Evolutionary conservation across 1,140 invertebrate species (phyloP).

Genomic region (Camponotus floridanus): DNA sequence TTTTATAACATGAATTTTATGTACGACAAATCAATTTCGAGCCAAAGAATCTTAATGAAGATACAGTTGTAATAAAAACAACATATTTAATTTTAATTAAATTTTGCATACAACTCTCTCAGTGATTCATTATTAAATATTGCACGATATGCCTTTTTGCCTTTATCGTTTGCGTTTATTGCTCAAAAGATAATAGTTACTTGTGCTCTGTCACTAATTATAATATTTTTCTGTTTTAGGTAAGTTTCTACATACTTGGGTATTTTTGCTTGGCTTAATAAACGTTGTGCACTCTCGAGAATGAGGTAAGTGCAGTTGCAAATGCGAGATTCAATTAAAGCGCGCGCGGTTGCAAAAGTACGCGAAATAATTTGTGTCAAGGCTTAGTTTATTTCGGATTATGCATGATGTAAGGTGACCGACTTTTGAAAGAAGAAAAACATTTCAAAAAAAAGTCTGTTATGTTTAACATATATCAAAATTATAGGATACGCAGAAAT

Average conservation of each 20-base stretch:
- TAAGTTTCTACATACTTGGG: constrained; percentile 5
- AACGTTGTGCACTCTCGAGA: background rate
- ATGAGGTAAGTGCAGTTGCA: constrained; percentile 36
- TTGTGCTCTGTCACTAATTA: background rate
- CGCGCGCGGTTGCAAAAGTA: background rate
- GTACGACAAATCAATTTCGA: background rate
- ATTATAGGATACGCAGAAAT: no score
- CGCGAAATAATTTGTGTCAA: background rate
- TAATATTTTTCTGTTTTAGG: constrained; percentile 40
- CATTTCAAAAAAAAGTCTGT: no score
- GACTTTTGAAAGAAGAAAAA: no score
- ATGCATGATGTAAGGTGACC: no score
- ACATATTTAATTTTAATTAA: background rate
- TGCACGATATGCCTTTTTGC: no score
- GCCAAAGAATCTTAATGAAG: no score
- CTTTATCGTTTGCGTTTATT: background rate
- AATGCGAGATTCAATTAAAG: background rate
- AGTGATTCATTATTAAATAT: background rate
- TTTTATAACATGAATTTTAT: background rate
- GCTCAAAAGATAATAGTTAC: background rate
- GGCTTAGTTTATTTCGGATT: no score
- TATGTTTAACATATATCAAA: no score
- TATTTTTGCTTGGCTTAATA: background rate
- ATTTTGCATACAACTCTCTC: background rate
- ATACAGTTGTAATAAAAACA: no score